These are phyloP conservation scores for Typhlichthys eigenmanni DNA, from an alignment of 2,797 vertebrate species.

Conservation along the genomic window DNA sequence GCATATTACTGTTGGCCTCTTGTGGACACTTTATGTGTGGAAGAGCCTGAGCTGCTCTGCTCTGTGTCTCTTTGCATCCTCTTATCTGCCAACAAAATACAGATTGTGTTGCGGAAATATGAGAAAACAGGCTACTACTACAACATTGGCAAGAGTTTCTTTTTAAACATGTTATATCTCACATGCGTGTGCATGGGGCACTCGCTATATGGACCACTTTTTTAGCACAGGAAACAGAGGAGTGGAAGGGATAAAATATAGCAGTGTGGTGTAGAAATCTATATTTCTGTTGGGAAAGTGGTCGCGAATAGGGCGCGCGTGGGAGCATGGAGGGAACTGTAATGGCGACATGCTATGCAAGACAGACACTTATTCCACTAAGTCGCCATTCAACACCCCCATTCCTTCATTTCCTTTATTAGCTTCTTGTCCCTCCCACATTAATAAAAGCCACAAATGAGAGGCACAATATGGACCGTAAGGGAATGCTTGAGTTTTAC, in stretches of 20 bases:
- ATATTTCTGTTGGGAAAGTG: constrained; percentile 15
- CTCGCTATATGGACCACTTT: too few species aligned
- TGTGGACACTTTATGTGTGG: constrained; percentile 57
- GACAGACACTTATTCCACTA: constrained; percentile 53
- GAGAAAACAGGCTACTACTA: too few species aligned
- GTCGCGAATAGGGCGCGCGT: not conserved
- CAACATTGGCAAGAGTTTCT: too few species aligned
- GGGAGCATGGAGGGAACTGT: constrained; percentile 13
- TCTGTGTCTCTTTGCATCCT: constrained; percentile 4
- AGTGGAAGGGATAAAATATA: too few species aligned
- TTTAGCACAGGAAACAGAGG: too few species aligned
- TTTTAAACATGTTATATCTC: too few species aligned
- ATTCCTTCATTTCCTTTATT: constrained; percentile 11
- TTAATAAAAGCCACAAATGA: constrained; percentile 18
- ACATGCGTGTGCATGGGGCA: too few species aligned
- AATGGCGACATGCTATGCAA: constrained; percentile 18
- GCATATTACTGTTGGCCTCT: constrained; percentile 58
- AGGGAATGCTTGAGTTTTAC: constrained; percentile 3
- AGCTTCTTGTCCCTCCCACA: constrained; percentile 28
- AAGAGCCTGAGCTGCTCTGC: constrained; percentile 26
- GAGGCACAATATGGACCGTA: constrained; percentile 18
- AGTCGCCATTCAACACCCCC: constrained; percentile 32
- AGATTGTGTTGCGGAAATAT: too few species aligned
- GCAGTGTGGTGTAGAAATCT: too few species aligned
- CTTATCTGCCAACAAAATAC: too few species aligned